Evolutionary conservation across 2,113 vertebrate genomes (phyloP).

Genomic region (Heliornis fulica): DNA sequence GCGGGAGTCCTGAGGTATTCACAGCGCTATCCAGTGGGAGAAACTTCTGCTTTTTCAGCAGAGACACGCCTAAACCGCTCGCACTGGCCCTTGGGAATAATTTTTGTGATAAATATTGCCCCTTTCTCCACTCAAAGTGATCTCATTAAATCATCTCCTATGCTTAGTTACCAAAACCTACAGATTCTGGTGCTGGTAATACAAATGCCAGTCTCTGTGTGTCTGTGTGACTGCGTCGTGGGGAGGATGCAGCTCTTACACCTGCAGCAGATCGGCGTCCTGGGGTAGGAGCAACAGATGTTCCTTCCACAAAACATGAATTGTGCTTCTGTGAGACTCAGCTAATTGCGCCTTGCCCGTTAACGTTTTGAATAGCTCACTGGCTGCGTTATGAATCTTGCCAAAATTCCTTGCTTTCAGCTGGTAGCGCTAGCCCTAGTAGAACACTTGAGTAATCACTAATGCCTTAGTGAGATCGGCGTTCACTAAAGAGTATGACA

Average conservation of each 20-base stretch:
- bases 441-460: background rate
- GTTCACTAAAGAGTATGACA: background rate
- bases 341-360: background rate
- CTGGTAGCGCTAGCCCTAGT: background rate
- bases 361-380: background rate
- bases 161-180: background rate
- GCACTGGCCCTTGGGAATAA: background rate
- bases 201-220: background rate
- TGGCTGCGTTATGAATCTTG: background rate
- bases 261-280: accelerated
- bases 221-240: background rate
- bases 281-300: background rate
- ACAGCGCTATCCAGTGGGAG: background rate
- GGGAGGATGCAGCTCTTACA: background rate
- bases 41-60: background rate
- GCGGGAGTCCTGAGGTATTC: background rate
- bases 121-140: background rate
- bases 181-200: background rate
- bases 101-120: background rate
- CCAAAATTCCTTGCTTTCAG: background rate
- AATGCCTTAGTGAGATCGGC: background rate
- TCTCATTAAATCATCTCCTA: background rate
- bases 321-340: background rate
- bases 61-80: background rate
- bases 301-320: background rate